phyloP scores from a whole-genome alignment of 2,797 vertebrate genomes.

The Catamblyrhynchus diadema region DNA sequence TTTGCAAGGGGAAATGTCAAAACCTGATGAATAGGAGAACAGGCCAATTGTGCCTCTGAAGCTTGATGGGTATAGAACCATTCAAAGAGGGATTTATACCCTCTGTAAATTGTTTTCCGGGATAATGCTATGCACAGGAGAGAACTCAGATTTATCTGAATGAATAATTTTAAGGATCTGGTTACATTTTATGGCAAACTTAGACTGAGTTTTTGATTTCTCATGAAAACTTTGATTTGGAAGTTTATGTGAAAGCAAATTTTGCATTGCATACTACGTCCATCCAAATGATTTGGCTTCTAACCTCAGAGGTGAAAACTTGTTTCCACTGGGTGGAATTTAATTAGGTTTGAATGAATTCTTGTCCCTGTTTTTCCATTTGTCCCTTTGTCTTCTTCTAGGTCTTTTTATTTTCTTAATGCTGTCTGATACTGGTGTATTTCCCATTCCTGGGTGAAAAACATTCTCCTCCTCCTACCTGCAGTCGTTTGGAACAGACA shows the following conservation, averaged over 20 bases:
- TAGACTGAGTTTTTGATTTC: neutral
- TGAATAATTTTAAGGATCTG: neutral
- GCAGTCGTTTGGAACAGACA: neutral
- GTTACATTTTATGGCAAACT: neutral
- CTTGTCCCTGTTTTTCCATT: neutral
- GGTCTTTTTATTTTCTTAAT: neutral
- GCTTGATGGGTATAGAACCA: neutral
- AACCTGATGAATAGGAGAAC: neutral
- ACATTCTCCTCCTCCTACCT: neutral
- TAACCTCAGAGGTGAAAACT: neutral
- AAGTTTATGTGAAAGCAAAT: neutral
- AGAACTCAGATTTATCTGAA: neutral
- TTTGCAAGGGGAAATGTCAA: neutral
- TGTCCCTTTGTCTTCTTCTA: neutral
- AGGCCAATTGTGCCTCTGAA: neutral
- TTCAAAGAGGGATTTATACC: neutral
- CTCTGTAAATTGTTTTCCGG: constrained; percentile 1
- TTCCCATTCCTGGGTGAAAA: neutral
- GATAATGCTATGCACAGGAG: neutral
- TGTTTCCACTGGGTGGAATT: neutral
- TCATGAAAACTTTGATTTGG: neutral
- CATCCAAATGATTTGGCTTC: neutral
- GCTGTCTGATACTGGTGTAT: neutral
- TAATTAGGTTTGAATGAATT: neutral
- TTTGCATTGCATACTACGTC: neutral